These are phyloP conservation scores for Euura saliciscinereae DNA, from an alignment of 1,140 invertebrate genomes.

Conservation along the genomic window DNA sequence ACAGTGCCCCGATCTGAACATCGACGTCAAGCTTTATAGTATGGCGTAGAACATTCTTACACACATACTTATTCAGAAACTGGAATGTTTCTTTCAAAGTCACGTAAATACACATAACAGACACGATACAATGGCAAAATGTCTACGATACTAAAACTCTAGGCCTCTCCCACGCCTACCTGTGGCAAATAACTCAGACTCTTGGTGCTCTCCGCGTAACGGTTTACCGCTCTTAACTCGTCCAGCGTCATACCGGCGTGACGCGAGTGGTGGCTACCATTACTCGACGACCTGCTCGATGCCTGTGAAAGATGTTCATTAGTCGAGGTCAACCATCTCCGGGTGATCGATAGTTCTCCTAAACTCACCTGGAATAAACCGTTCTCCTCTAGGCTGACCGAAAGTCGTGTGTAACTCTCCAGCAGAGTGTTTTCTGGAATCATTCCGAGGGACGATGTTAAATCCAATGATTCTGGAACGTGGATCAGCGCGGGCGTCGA, in stretches of 20 bases:
- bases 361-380: conserved; percentile 75
- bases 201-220: conserved; percentile 91
- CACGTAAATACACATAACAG: background rate
- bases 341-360: background rate
- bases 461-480: conserved; percentile 62
- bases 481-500: conserved; percentile 81
- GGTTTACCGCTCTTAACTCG: conserved; percentile 82
- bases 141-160: conserved; percentile 16
- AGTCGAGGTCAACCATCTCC: background rate
- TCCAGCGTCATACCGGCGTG: conserved; percentile 74
- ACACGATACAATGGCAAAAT: background rate
- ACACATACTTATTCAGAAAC: background rate
- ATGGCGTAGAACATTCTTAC: background rate
- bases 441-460: conserved; percentile 71
- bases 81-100: background rate
- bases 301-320: conserved; percentile 44
- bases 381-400: conserved; percentile 85
- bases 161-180: conserved; percentile 65
- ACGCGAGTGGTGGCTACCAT: conserved; percentile 65
- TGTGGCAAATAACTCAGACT: conserved; percentile 89
- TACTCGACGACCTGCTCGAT: conserved; percentile 70
- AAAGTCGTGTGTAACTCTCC: conserved; percentile 84
- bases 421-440: conserved; percentile 84
- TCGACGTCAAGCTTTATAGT: background rate
- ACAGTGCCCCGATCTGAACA: background rate